These are phyloP conservation scores for Propithecus deckenii DNA, from an alignment of 2,797 vertebrate genomes.

Conservation along the genomic window DNA sequence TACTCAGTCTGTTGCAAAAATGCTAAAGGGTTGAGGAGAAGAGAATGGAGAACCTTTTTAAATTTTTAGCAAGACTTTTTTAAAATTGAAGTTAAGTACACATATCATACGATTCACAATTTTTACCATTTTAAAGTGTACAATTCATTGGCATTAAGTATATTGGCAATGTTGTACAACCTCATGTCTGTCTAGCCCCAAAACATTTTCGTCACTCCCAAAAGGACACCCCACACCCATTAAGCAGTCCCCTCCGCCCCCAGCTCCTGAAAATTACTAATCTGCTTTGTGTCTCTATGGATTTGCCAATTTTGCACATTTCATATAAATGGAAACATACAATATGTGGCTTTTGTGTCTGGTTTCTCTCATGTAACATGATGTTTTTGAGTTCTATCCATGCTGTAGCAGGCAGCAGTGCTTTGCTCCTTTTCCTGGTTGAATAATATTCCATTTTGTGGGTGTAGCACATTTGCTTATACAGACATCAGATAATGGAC, in stretches of 20 bases:
- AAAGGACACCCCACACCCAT: neutral
- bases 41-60: neutral
- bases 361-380: neutral
- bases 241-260: neutral
- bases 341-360: neutral
- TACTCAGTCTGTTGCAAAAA: neutral
- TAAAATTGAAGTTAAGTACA: neutral
- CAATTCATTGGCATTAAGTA: neutral
- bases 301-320: neutral
- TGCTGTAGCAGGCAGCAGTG: too few species aligned
- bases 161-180: neutral
- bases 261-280: neutral
- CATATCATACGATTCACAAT: too few species aligned
- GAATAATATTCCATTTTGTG: neutral
- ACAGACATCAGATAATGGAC: neutral
- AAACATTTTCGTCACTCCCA: neutral
- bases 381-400: neutral
- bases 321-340: neutral
- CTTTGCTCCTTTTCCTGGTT: neutral
- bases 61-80: neutral
- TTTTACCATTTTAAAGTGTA: neutral
- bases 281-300: neutral
- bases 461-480: neutral
- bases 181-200: neutral
- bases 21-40: neutral